These are phyloP conservation scores for Neuroscelio doddi DNA, from an alignment of 2,888 invertebrate species.

Conservation along the genomic window DNA sequence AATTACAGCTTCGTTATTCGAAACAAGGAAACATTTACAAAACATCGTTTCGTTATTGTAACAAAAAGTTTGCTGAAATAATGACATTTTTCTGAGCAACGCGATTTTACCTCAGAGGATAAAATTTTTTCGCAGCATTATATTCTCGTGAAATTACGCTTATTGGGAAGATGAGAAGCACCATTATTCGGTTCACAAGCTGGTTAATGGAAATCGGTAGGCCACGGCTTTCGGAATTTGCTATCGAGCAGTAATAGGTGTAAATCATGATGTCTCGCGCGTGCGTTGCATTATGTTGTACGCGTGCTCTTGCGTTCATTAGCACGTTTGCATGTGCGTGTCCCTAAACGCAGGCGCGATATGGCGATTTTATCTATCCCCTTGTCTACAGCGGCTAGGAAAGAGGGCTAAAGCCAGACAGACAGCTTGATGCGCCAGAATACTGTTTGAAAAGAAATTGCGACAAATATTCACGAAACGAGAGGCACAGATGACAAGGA, in stretches of 20 bases:
- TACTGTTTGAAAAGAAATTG: slow-evolving; percentile 12
- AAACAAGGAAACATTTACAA: too few relatives aligned
- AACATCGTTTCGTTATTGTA: too few relatives aligned
- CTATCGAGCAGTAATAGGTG: slow-evolving; percentile 29
- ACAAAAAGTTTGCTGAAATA: too few relatives aligned
- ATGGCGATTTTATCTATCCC: slow-evolving; percentile 63
- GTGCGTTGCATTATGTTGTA: slow-evolving; percentile 9
- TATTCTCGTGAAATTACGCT: slow-evolving; percentile 14
- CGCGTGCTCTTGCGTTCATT: slow-evolving; percentile 52
- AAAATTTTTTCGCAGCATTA: neutral
- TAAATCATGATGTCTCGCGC: slow-evolving; percentile 30
- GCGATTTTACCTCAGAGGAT: too few relatives aligned
- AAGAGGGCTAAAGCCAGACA: slow-evolving; percentile 31
- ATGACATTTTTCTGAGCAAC: too few relatives aligned
- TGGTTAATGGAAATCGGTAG: slow-evolving; percentile 40
- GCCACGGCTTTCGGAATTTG: slow-evolving; percentile 39
- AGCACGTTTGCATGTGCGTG: slow-evolving; percentile 58
- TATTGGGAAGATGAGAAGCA: slow-evolving; percentile 8
- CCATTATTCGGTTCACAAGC: slow-evolving; percentile 18
- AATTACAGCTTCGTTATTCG: neutral
- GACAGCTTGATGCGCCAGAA: slow-evolving; percentile 7
- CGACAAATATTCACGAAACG: too few relatives aligned
- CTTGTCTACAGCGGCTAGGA: slow-evolving; percentile 44
- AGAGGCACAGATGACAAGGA: slow-evolving; percentile 26
- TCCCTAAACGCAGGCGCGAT: slow-evolving; percentile 57